Percentiles rank a stretch among this genome's conserved stretches.
phyloP scores from a whole-genome alignment of 2,797 vertebrate species.

The Okamejei kenojei region DNA sequence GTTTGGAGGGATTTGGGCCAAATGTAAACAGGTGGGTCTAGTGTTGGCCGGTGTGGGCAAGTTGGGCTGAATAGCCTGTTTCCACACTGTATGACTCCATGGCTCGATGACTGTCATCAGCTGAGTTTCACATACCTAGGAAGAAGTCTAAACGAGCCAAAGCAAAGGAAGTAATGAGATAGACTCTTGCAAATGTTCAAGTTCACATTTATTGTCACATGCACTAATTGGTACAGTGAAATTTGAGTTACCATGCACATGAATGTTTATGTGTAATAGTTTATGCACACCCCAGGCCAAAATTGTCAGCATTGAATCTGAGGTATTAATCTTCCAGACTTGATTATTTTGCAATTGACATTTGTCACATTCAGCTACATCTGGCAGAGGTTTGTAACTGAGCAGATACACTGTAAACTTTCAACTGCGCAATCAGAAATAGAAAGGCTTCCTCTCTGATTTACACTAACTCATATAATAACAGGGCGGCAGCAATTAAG shows the following conservation, averaged over 20 bases:
- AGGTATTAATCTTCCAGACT: slow-evolving; percentile 29
- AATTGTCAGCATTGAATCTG: background rate
- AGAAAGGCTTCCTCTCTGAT: no score
- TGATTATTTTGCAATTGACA: background rate
- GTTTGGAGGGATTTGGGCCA: no score
- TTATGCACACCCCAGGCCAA: background rate
- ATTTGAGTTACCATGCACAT: no score
- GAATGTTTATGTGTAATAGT: slow-evolving; percentile 13
- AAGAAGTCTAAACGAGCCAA: background rate
- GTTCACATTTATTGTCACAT: no score
- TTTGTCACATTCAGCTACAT: background rate
- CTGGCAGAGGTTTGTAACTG: background rate
- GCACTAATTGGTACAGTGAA: no score
- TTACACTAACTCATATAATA: background rate
- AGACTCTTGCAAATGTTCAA: background rate
- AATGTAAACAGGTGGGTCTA: no score
- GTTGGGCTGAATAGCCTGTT: no score
- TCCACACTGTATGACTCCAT: no score
- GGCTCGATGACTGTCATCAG: background rate
- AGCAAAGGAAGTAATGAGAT: slow-evolving; percentile 7
- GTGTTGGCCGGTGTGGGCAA: no score
- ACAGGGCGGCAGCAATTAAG: background rate
- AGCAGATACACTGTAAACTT: no score
- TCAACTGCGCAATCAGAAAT: background rate
- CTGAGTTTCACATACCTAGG: background rate